Conservation (phyloP, 2,797 vertebrate species). For the Xiphorhynchus erythropygius region DNA sequence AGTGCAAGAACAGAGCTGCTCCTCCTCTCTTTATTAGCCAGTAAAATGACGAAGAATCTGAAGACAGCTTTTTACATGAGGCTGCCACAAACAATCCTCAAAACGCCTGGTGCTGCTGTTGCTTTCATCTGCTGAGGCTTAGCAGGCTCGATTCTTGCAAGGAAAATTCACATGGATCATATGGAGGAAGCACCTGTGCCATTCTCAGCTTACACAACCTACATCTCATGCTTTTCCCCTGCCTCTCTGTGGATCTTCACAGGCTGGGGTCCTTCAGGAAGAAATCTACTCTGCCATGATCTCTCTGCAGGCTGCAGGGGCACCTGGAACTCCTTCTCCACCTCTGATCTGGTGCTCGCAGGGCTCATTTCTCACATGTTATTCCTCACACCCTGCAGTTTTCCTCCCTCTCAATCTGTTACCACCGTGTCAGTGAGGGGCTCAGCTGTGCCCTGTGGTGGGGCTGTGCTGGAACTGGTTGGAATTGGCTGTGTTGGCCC, state of each 20-base stretch:
- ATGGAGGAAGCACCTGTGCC: background rate
- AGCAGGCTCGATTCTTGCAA: background rate
- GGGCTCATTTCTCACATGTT: background rate
- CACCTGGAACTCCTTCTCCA: accelerated
- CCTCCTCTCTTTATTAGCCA: background rate
- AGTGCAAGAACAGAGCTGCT: background rate
- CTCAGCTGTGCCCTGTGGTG: background rate
- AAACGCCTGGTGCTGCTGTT: background rate
- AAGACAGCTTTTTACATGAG: background rate
- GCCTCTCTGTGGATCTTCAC: accelerated
- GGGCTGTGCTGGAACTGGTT: background rate
- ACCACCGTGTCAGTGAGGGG: accelerated
- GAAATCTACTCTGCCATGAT: accelerated
- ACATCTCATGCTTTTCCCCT: accelerated
- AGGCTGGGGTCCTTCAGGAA: background rate
- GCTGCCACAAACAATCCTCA: background rate
- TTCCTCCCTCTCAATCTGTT: background rate
- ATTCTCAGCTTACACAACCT: accelerated
- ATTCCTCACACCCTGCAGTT: background rate
- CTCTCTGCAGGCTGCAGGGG: accelerated
- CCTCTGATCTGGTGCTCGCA: accelerated
- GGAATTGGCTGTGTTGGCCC: accelerated
- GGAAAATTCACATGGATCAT: accelerated
- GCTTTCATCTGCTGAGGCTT: background rate
- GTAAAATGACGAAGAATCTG: background rate